Evolutionary conservation across 2,797 vertebrate species (phyloP).

Genomic region (Hirundo rustica): DNA sequence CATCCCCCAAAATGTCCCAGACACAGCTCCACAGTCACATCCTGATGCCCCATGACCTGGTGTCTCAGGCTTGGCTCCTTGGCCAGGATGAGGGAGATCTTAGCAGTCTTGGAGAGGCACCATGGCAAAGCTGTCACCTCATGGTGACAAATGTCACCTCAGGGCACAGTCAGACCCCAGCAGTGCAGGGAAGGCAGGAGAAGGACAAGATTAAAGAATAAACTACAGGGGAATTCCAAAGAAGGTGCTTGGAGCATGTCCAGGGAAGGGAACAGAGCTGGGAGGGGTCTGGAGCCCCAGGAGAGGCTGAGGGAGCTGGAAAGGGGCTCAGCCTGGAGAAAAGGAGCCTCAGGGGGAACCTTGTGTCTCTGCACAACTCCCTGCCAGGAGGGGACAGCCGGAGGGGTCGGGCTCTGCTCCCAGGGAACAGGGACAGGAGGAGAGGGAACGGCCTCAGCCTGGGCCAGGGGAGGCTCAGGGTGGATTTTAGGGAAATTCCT

Average conservation of each 20-base stretch:
- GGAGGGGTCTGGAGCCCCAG: background rate
- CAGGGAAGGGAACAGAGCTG: accelerated
- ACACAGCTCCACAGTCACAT: background rate
- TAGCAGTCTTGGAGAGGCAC: too few species aligned
- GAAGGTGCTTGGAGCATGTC: accelerated
- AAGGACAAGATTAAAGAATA: background rate
- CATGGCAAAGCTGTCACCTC: background rate
- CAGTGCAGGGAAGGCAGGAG: accelerated
- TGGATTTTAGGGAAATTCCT: too few species aligned
- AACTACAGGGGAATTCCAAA: background rate
- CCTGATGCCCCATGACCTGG: background rate
- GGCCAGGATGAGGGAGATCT: background rate
- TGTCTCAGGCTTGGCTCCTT: background rate
- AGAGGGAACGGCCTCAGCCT: background rate
- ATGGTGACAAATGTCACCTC: background rate
- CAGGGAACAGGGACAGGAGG: background rate
- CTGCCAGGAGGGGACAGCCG: background rate
- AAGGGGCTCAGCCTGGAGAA: background rate
- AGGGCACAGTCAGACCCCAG: background rate
- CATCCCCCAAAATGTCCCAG: too few species aligned
- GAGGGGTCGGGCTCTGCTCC: background rate
- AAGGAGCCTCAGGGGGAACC: background rate
- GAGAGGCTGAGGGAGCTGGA: background rate
- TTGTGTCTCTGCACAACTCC: background rate
- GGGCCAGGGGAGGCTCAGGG: background rate